phyloP scores from a whole-genome alignment of 1,140 invertebrate genomes.

The Oncopodura yosiiana region DNA sequence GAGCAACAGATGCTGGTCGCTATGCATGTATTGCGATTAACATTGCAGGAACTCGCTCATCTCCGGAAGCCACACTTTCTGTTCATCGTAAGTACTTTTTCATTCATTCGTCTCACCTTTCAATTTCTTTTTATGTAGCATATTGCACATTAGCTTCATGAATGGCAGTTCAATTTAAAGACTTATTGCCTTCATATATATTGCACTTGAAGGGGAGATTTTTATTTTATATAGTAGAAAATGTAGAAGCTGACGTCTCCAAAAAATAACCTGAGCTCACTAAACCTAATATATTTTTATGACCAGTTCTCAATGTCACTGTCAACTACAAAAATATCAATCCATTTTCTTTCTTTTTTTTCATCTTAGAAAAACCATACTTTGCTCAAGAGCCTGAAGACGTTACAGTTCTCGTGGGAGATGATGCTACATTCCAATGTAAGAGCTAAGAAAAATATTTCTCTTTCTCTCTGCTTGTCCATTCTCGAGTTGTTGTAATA shows the following conservation, averaged over 20 bases:
- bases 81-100: constrained; percentile 33
- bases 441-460: constrained; percentile 80
- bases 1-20: constrained; percentile 42
- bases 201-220: not conserved
- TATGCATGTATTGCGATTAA: constrained; percentile 48
- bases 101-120: not conserved
- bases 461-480: too few species aligned
- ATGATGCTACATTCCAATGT: constrained; percentile 76
- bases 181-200: constrained; percentile 13
- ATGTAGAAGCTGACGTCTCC: not conserved
- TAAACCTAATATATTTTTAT: too few species aligned
- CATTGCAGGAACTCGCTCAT: constrained; percentile 41
- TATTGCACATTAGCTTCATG: not conserved
- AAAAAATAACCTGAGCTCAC: too few species aligned
- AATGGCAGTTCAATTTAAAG: constrained; percentile 32
- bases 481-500: too few species aligned
- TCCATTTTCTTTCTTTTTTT: constrained; percentile 9
- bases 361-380: constrained; percentile 70
- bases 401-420: constrained; percentile 65
- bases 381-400: constrained; percentile 76
- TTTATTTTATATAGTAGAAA: not conserved
- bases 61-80: constrained; percentile 28
- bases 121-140: not conserved
- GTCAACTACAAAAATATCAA: too few species aligned
- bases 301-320: too few species aligned